Evolutionary conservation across 2,888 invertebrate species (phyloP).

Genomic region (Ditula angustiorana): DNA sequence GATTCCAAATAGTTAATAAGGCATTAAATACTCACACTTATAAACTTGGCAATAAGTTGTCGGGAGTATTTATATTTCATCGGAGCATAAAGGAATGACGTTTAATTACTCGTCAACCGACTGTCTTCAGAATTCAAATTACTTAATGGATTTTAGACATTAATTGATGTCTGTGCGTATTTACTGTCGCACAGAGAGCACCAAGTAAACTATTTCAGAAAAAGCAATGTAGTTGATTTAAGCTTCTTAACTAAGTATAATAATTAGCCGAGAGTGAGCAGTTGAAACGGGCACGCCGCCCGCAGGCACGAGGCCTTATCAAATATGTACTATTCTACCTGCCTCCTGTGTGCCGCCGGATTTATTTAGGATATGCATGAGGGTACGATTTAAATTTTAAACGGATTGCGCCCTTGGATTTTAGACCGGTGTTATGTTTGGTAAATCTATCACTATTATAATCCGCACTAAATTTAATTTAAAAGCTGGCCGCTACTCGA

Average conservation of each 20-base stretch:
- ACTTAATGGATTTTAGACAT: too few relatives aligned
- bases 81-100: too few relatives aligned
- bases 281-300: slow-evolving; percentile 56
- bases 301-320: slow-evolving; percentile 76
- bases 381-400: slow-evolving; percentile 85
- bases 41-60: too few relatives aligned
- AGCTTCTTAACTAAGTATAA: slow-evolving; percentile 73
- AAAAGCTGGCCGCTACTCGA: slow-evolving; percentile 65
- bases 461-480: slow-evolving; percentile 63
- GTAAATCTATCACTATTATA: slow-evolving; percentile 79
- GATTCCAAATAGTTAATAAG: too few relatives aligned
- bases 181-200: too few relatives aligned
- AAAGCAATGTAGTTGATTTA: slow-evolving; percentile 60
- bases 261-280: slow-evolving; percentile 79
- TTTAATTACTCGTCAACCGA: too few relatives aligned
- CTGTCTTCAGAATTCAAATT: too few relatives aligned
- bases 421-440: slow-evolving; percentile 75
- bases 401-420: slow-evolving; percentile 85
- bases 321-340: slow-evolving; percentile 83
- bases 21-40: too few relatives aligned
- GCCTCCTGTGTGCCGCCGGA: slow-evolving; percentile 74
- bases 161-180: too few relatives aligned
- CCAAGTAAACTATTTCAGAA: neutral
- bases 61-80: too few relatives aligned
- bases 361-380: slow-evolving; percentile 86